These are phyloP conservation scores for Nephrotoma appendiculata DNA, from an alignment of 2,888 invertebrate species.

Conservation along the genomic window DNA sequence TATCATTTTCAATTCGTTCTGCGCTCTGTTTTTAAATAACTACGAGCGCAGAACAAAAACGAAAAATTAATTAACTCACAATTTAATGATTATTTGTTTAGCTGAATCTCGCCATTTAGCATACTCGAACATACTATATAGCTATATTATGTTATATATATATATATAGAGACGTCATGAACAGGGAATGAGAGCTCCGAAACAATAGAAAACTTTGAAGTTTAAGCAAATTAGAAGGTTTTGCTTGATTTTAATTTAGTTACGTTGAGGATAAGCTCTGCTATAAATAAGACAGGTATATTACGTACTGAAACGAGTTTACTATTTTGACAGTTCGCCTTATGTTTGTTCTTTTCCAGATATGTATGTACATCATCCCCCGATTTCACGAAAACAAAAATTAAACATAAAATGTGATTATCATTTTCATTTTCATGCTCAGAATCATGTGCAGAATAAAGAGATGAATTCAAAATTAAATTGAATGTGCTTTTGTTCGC, in stretches of 20 bases:
- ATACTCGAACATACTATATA: neutral
- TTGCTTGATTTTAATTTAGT: neutral
- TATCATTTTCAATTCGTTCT: neutral
- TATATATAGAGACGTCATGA: no score
- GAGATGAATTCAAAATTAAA: neutral
- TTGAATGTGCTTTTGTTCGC: neutral
- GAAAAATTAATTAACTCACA: neutral
- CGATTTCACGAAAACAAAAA: neutral
- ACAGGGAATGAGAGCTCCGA: neutral
- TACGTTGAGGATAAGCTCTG: neutral
- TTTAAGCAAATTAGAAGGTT: neutral
- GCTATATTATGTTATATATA: neutral
- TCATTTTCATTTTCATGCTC: neutral
- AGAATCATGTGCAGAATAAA: neutral
- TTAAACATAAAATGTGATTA: neutral
- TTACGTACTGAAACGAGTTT: neutral
- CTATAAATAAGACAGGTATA: neutral
- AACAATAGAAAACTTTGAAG: neutral
- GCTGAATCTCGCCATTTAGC: neutral
- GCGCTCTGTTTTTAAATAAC: neutral
- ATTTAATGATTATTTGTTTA: neutral
- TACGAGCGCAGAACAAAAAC: neutral
- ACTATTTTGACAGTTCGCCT: neutral
- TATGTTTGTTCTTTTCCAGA: neutral
- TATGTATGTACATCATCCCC: neutral